Base-by-base conservation (phyloP, 2,113 vertebrate genomes). In the Austrofundulus limnaeus region DNA sequence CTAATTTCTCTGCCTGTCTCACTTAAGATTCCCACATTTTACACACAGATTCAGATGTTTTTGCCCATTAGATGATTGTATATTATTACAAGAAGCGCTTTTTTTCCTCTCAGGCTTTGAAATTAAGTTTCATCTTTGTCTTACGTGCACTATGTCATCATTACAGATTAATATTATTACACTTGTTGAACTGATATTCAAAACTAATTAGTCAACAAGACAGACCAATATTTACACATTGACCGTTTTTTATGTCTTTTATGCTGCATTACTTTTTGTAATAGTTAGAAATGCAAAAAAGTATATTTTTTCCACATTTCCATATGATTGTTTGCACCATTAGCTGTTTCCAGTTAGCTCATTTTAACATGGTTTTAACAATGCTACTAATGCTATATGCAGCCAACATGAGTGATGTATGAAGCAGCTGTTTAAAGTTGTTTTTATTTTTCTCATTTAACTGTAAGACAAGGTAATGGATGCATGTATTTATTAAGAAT, bases 401-500 rank as follows among this genome's bases (percentile, higher is more conserved):
- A 66, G 49, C 61, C 63, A 71, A 49, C 39, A 62, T 54, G 52
- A 80, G 41, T 59, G 54, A 52, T 75, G 46, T 79, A 68, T 46
- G 37, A 76, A 65, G 62, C 69, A 60, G 57, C 67, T 64, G 19
- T 63, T 43, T 54, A 2, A 21, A 50, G 38, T 53, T n/a, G n/a
- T n/a, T n/a, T 62, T 65, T 69, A 42, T 77, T 75, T 78, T 70
- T 53, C 39, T 78, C 24, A 28, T 81, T 72, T 49, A 64, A 72
- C 72, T 48, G 69, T 84, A 66, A 80, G 61, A 77, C 56, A 47
- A 66, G 49, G 46, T 43, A 82, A 79, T 72, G 78, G 77, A 85
- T 86, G 88, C 88, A 86, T 91, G 88, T 91, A 91, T 91, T 91
- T 90, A 91, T 91, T 89, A 81, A 81, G 77, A 67, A 84, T 81